Base-by-base conservation (phyloP, 2,888 invertebrate genomes). In the Listrodromus nycthemerus region DNA sequence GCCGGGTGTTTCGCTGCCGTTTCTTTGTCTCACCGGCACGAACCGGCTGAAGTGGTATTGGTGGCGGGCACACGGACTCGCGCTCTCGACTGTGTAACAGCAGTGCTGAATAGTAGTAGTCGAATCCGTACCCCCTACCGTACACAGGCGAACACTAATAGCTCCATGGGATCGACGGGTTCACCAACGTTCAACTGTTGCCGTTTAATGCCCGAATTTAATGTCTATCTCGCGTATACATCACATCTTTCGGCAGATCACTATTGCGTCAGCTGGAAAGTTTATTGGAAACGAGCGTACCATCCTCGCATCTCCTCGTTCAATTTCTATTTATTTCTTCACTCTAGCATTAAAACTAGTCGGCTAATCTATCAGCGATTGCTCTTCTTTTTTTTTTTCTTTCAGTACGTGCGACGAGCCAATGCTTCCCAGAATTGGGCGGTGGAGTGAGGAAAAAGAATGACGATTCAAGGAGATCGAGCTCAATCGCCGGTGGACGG, bases 11-110 rank as follows among this genome's bases (percentile, higher is more conserved):
- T 73, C 73, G 67, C 77, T 24, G 80, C 75, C 52, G 77, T 86
- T 84, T 86, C 86, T 86, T 86, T 86, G 86, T 84, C 82, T 83
- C 82, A 82, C 84, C 83, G 85, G 82, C 76, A 50, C 63, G 75
- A 50, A 82, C 70, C 67, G 77, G 61, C 21, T 27, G 30, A 21
- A 27, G 48, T 41, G 55, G 65, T 80, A 77, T 67, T 76, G 24
- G 80, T 67, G 41, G 13, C 41, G 10, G 65, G 76, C 55, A 52
- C 80, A 58, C 83, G 55, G 55, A 71, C 61, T 41, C 50, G 19
- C 78, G 69, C 19, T 61, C 33, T 13, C 30, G n/a, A 48, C 48
- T 19, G 55, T 52, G 73, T 55, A 41, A 21, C 37, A 24, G 30
- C 41, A 19, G 30, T n/a, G 24, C 7, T 3, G 24, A 71, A 71